Evolutionary conservation across 2,888 invertebrate species (phyloP).

Genomic region (Microplitis manilae): DNA sequence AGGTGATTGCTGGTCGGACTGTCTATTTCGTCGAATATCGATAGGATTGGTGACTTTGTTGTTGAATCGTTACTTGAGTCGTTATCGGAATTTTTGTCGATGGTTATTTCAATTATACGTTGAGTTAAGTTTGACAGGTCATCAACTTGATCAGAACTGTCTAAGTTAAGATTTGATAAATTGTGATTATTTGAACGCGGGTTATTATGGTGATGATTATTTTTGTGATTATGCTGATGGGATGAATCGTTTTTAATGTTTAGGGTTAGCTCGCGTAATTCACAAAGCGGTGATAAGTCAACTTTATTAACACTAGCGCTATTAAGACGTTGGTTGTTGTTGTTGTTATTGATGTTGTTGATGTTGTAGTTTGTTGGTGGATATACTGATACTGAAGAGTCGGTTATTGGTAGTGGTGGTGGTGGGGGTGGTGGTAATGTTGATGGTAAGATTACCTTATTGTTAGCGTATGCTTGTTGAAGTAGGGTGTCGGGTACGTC

Average conservation of each 20-base stretch:
- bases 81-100: constrained; percentile 39
- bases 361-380: constrained; percentile 65
- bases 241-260: constrained; percentile 67
- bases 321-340: background rate
- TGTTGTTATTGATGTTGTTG: constrained; percentile 69
- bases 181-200: constrained; percentile 58
- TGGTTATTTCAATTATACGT: constrained; percentile 34
- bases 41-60: constrained; percentile 46
- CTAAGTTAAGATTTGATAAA: constrained; percentile 55
- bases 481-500: constrained; percentile 90
- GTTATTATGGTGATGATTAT: constrained; percentile 73
- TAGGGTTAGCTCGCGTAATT: constrained; percentile 42
- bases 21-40: constrained; percentile 51
- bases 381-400: constrained; percentile 61
- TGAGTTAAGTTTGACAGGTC: constrained; percentile 35
- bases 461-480: constrained; percentile 68
- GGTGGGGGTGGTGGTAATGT: constrained; percentile 45
- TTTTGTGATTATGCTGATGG: constrained; percentile 71
- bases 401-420: constrained; percentile 27
- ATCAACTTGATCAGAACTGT: constrained; percentile 62
- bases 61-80: constrained; percentile 32
- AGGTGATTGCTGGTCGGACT: background rate
- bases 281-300: constrained; percentile 64
- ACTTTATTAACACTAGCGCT: constrained; percentile 40
- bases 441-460: constrained; percentile 70